Base-by-base conservation (phyloP, 2,113 vertebrate genomes). In the Acrocephalus kingi region DNA sequence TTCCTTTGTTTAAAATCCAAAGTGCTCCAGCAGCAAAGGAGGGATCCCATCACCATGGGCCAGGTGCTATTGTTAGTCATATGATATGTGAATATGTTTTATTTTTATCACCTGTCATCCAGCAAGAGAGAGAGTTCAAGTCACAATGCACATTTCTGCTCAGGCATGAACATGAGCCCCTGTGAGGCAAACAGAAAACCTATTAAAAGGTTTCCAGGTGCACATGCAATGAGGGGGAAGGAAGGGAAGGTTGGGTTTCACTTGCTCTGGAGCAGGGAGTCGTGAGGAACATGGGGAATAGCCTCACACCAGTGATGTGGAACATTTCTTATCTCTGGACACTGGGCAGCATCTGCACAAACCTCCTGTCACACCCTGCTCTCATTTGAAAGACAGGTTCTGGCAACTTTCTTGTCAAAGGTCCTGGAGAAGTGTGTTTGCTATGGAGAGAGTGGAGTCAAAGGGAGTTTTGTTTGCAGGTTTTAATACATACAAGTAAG, bases 81-180 rank as follows among this genome's bases (percentile, higher is more conserved):
- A 79, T 46, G 89, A 97, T 94, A 92, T 6, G 69, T 87, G 93
- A 87, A 43, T 88, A 86, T 12, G 46, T 92, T 80, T 84, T 94
- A 89, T 87, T 96, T 97, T 96, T 95, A 97, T 97, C 96, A 90
- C 87, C 93, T 96, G 91, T 96, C 93, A 91, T 95, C 87, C 91
- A 83, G 75, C 84, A 77, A 63, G 66, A 95, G 71, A 94, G 81
- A 67, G 67, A 83, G 72, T 80, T 96, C 87, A 86, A 95, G 84
- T 80, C 93, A 76, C 91, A 96, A 89, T 87, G 87, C 90, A 48
- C 51, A 6, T 77, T 93, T 93, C 87, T 96, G 85, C 91, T 87
- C 84, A 89, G 95, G 74, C 95, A 95, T 61, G 94, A 97, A 95
- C 79, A n/a, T 15, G 84, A 96, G 91, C 93, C 93, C 79, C 87